Base-by-base conservation (phyloP, 2,113 vertebrate genomes). In the Proterorhinus semilunaris region DNA sequence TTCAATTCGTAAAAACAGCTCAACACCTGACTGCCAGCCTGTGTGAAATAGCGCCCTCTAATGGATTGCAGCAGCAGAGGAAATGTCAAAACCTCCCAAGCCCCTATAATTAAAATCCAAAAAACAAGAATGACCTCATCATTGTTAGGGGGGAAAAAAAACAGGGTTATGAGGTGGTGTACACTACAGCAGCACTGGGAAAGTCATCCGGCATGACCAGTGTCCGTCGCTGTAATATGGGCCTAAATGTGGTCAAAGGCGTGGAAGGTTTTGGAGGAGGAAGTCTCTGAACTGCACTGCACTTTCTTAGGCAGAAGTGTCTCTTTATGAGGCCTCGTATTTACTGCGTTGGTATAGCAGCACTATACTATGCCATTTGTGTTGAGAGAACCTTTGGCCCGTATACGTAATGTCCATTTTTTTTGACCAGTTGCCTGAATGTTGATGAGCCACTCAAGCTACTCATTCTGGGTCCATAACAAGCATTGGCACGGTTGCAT, bases 1-100 rank as follows among this genome's bases (percentile, higher is more conserved):
- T 61, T 61, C 36, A 21, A 61, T 61, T 61, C 58, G 45, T 61
- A 61, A 61, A 61, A 81, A 85, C 62, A 72, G 61, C 8, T 47
- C 16, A 16, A 46, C 7, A 43, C 72, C 8, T 67, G 62, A 72
- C 63, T 52, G 16, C 5, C 15, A 1, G 27, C 6, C 0, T 1
- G 73, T 54, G 83, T 36, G 17, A 83, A 88, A 88, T 81, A 89
- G 89, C 86, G 7, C 82, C 86, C 81, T 71, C 87, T 1, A 46
- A 81, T 83, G 86, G 76, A 62, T 16, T 9, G 17, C 64, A 21
- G 12, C 15, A 11, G 17, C 66, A 6, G 66, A 46, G 3, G 66
- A 61, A 61, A 61, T 61, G 42, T 44, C 42, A 13, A 10, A 42
- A 49, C 51, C 1, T 63, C 68, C 69, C 58, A 16, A 63, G 63